A percentile compares a stretch with the other conserved stretches of the same genome.
These are phyloP conservation scores for Tachuris rubrigastra DNA, from an alignment of 2,113 vertebrate species.

Conservation along the genomic window DNA sequence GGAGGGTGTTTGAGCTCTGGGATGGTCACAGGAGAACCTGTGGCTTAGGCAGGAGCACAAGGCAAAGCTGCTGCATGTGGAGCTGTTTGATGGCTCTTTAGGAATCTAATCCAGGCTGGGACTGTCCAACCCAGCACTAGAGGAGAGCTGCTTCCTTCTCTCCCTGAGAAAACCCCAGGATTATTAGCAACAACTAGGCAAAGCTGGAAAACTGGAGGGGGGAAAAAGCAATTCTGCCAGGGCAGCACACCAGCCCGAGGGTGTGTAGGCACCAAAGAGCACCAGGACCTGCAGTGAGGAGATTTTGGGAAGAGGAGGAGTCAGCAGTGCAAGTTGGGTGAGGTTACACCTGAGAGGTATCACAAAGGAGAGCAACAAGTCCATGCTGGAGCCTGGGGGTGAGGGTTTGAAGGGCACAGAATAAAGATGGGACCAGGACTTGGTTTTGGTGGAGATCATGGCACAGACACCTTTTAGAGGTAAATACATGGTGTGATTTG, in stretches of 20 bases:
- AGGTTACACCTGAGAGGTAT: neutral
- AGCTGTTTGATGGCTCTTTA: neutral
- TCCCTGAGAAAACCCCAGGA: neutral
- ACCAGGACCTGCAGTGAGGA: neutral
- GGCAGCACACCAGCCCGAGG: neutral
- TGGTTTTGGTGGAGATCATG: neutral
- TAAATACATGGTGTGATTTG: neutral
- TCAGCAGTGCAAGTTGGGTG: neutral
- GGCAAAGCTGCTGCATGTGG: neutral
- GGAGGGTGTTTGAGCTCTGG: neutral
- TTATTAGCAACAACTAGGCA: neutral
- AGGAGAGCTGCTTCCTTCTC: neutral
- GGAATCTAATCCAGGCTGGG: neutral
- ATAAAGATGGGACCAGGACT: neutral
- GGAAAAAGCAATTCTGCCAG: neutral
- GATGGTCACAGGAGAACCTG: neutral
- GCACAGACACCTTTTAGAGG: neutral
- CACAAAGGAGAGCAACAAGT: neutral
- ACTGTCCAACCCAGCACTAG: neutral
- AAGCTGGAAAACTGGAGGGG: neutral
- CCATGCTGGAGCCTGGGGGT: neutral
- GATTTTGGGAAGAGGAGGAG: neutral
- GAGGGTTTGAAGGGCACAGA: neutral
- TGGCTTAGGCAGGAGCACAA: neutral
- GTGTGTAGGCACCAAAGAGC: neutral